Conservation (phyloP, 2,888 invertebrate genomes). For the Cybosia mesomella region DNA sequence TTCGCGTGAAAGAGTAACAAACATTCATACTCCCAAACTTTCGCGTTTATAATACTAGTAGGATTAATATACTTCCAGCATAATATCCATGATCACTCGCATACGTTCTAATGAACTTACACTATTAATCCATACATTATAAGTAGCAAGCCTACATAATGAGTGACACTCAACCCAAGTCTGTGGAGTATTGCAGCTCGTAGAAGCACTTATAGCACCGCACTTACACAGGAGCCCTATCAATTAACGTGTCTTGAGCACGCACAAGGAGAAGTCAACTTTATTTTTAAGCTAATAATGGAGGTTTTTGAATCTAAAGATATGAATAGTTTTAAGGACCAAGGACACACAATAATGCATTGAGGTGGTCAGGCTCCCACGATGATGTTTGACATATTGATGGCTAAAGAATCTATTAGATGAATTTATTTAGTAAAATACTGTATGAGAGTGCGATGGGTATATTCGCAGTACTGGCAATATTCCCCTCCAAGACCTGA, state of each 20-base stretch:
- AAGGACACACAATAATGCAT: conserved; percentile 67
- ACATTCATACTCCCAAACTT: no score
- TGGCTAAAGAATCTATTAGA: conserved; percentile 45
- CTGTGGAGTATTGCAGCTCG: conserved; percentile 7
- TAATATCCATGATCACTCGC: no score
- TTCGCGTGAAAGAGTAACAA: no score
- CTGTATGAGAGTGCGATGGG: not conserved
- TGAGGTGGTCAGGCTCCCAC: conserved; percentile 82
- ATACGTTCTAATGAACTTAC: not conserved
- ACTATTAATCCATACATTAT: not conserved
- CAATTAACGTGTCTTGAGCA: conserved; percentile 55
- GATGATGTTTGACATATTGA: conserved; percentile 57
- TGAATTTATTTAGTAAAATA: not conserved
- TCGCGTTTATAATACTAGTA: no score
- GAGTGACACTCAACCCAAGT: conserved; percentile 54
- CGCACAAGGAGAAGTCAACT: not conserved
- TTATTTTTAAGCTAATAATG: accelerated
- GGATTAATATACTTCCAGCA: no score
- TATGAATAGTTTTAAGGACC: conserved; percentile 43
- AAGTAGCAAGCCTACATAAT: conserved; percentile 23
- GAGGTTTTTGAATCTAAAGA: conserved; percentile 20
- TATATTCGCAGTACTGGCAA: not conserved
- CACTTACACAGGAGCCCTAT: conserved; percentile 42
- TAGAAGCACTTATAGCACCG: conserved; percentile 19
- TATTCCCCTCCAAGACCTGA: not conserved